Conservation (phyloP, 2,113 vertebrate species). For the Smithornis capensis region DNA sequence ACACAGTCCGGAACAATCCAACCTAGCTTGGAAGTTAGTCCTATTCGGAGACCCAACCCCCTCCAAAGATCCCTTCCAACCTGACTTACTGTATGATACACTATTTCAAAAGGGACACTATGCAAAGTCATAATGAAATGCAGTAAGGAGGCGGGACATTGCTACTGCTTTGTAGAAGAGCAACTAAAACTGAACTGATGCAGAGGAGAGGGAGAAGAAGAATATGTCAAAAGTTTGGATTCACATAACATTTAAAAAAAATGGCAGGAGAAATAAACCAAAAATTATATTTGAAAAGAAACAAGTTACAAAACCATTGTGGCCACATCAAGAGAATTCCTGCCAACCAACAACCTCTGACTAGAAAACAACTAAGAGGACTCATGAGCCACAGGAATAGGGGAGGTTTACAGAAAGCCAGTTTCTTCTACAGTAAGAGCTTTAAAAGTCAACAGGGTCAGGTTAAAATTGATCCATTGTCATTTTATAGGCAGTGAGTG, state of each 20-base stretch:
- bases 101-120: not conserved
- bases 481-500: constrained; percentile 16
- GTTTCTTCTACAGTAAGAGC: not conserved
- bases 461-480: constrained; percentile 49
- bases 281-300: not conserved
- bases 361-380: not conserved
- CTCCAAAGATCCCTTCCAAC: not conserved
- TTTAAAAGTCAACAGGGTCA: constrained; percentile 45
- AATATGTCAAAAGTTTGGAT: not conserved
- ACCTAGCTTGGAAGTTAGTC: not conserved
- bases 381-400: not conserved
- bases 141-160: not conserved
- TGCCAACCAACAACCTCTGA: not conserved
- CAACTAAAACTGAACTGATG: not conserved
- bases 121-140: not conserved
- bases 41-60: not conserved
- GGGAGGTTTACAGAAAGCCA: not conserved
- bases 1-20: not conserved
- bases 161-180: not conserved
- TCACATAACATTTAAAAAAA: not conserved
- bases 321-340: not conserved
- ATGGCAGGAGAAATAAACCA: not conserved
- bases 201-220: not conserved
- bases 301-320: not conserved
- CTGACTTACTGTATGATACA: not conserved